A percentile compares a stretch with the other conserved stretches of the same genome.
Conservation (phyloP, 2,888 invertebrate genomes). For the Pachymerium ferrugineum region DNA sequence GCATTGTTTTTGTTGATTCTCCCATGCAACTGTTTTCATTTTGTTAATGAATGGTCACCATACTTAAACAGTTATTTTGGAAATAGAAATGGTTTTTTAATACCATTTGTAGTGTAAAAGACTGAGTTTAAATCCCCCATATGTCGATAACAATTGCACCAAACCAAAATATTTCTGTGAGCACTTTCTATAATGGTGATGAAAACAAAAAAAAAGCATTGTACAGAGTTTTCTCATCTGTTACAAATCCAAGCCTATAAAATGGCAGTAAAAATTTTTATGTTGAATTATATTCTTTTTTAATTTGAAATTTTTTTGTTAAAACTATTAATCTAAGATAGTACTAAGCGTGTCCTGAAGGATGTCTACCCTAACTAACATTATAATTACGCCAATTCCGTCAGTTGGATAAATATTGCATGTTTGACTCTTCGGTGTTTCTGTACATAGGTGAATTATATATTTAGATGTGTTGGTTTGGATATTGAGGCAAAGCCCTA, state of each 20-base stretch:
- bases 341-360: background rate
- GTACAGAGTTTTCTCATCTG: background rate
- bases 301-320: background rate
- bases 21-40: conserved; percentile 25
- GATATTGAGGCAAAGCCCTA: conserved; percentile 25
- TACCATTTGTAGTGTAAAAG: background rate
- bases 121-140: background rate
- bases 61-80: conserved; percentile 19
- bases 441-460: conserved; percentile 32
- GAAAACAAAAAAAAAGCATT: background rate
- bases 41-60: conserved; percentile 25
- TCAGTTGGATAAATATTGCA: conserved; percentile 31
- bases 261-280: background rate
- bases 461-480: conserved; percentile 28
- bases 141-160: conserved; percentile 19
- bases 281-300: background rate
- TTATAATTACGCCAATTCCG: conserved; percentile 25
- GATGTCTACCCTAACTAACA: conserved; percentile 16
- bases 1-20: conserved; percentile 21
- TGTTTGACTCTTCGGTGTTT: conserved; percentile 29
- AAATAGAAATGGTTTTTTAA: background rate
- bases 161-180: conserved; percentile 17
- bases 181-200: conserved; percentile 20
- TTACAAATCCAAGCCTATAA: background rate
- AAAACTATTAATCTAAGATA: conserved; percentile 2